These are phyloP conservation scores for Cheilosia impressa DNA, from an alignment of 2,888 invertebrate genomes.

Conservation along the genomic window DNA sequence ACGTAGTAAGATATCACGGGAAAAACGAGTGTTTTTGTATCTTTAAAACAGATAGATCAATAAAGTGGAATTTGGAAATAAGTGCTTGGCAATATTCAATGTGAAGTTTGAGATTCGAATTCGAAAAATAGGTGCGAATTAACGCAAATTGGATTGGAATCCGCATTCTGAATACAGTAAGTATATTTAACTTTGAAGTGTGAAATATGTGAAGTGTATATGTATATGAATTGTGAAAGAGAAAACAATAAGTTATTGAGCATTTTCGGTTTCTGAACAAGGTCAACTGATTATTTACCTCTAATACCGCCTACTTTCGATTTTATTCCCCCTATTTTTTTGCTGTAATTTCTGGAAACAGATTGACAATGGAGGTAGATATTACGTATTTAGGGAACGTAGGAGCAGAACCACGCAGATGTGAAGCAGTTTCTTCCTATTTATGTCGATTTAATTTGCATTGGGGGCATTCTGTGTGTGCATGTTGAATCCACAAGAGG, in stretches of 20 bases:
- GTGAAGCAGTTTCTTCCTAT: conserved; percentile 40
- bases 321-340: conserved; percentile 33
- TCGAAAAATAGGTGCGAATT: conserved; percentile 44
- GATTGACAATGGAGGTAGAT: conserved; percentile 8
- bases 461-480: conserved; percentile 66
- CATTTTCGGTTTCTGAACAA: conserved; percentile 51
- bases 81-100: conserved; percentile 15
- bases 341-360: background rate
- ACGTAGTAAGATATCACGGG: conserved; percentile 11
- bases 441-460: conserved; percentile 59
- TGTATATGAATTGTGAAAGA: conserved; percentile 5
- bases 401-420: background rate
- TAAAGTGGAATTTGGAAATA: conserved; percentile 25
- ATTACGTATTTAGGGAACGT: conserved; percentile 30
- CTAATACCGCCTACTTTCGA: conserved; percentile 54
- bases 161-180: conserved; percentile 48
- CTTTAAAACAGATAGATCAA: background rate
- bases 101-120: conserved; percentile 22
- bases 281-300: conserved; percentile 65
- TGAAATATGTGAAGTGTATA: background rate
- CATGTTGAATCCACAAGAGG: conserved; percentile 64
- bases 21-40: background rate
- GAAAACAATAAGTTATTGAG: conserved; percentile 7
- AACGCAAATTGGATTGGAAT: conserved; percentile 43
- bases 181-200: conserved; percentile 10